Evolutionary conservation across 2,888 invertebrate species (phyloP), one percentile per base, ranked within the genome.

Genomic region (Eristalinus sepulchralis): DNA sequence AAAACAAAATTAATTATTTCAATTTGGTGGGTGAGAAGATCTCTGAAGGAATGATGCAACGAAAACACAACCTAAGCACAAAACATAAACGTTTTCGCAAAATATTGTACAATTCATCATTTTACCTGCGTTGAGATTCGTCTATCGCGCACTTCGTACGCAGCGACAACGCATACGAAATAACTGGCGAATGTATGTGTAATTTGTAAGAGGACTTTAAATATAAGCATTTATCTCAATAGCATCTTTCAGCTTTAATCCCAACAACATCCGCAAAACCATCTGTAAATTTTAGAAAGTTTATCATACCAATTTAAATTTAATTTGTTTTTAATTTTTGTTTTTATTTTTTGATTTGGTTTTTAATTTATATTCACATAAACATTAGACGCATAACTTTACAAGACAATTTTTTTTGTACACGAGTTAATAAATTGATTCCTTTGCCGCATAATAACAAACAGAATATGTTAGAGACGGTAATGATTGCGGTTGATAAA

Each of bases 201-300:
- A 66, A 55, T 82, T 75, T 39, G 47, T 17, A n/a, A 17, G 80
- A 80, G 81, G 67, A 66, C 53, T 59, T 60, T 59, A 76, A 55
- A 57, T 79, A 8, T 55, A n/a, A 39, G 22, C 70, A 34, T 22
- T 60, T 59, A 10, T 53, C 27, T 63, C 59, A 63, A 67, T 66
- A 71, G 82, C 70, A 71, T 34, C 17, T 17, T 8, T 86, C 86
- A 83, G 70, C 78, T 86, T 78, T 55, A 13, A 66, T 78, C 83
- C 60, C 73, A 73, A 86, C 83, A 86, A 86, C 83, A 86, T 83
- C 83, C 82, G 83, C 86, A 86, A 57, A 86, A 83, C 83, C 82
- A 86, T 86, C 86, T 86, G 83, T 20, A 86, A 86, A 83, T 71
- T 86, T 83, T 78, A 83, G 78, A 86, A 75, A 47, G 75, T 31